A percentile compares a stretch with the other conserved stretches of the same genome.
Conservation (phyloP, 2,113 vertebrate genomes). For the Rhizomys pruinosus region DNA sequence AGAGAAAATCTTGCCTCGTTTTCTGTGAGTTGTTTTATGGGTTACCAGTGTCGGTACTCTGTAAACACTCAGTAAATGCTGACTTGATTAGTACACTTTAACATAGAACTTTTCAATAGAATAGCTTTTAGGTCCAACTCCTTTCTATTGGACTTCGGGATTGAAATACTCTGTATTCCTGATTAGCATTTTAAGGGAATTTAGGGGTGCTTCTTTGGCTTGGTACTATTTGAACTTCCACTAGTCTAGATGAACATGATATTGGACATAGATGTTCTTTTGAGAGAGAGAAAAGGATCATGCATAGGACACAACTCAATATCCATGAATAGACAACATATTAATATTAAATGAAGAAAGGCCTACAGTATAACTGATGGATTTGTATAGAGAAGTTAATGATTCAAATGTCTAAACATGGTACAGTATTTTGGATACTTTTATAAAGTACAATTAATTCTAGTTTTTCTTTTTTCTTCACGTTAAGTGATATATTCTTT, state of each 20-base stretch:
- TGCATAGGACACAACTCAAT: neutral
- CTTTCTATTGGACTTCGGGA: neutral
- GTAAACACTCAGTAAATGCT: neutral
- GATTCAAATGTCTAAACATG: conserved; percentile 32
- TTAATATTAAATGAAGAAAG: conserved; percentile 55
- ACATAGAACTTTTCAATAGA: neutral
- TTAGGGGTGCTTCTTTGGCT: neutral
- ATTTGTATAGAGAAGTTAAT: neutral
- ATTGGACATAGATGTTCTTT: neutral
- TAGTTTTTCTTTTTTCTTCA: too few relatives aligned
- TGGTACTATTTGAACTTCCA: neutral
- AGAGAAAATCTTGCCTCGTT: neutral
- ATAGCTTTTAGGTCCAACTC: neutral
- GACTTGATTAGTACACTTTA: neutral
- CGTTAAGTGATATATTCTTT: too few relatives aligned
- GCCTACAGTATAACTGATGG: neutral
- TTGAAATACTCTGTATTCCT: neutral
- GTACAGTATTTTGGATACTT: neutral
- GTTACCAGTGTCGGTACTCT: neutral
- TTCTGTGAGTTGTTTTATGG: neutral
- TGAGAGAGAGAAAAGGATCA: neutral
- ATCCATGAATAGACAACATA: neutral
- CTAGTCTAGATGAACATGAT: neutral
- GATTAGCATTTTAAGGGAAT: neutral
- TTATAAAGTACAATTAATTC: conserved; percentile 30